Conservation (phyloP, 1,140 invertebrate genomes). For the Meloidogyne chitwoodi region DNA sequence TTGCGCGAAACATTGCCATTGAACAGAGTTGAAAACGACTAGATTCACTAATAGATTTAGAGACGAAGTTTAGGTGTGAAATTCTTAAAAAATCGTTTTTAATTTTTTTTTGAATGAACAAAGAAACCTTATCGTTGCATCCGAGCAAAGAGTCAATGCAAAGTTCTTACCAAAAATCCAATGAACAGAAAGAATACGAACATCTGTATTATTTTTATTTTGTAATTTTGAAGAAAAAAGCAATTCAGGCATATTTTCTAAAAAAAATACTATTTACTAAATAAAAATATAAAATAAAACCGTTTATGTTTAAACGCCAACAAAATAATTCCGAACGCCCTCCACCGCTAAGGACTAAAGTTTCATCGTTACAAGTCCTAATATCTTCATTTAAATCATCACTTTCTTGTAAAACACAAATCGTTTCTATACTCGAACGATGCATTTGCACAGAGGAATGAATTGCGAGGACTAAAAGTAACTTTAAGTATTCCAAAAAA, state of each 20-base stretch:
- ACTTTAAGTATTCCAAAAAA: background rate
- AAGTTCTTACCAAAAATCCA: background rate
- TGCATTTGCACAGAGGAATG: background rate
- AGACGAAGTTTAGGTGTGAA: background rate
- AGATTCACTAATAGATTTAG: background rate
- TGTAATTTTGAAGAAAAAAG: background rate
- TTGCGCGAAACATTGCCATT: background rate
- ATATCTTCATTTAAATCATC: background rate
- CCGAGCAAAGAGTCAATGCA: background rate
- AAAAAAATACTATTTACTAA: background rate
- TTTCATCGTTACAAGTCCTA: background rate
- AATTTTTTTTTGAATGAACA: too few relatives aligned
- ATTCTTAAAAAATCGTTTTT: background rate
- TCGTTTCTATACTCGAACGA: background rate
- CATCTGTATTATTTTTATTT: background rate
- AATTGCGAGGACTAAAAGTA: background rate
- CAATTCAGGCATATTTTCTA: background rate
- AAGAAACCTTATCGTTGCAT: background rate
- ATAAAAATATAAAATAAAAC: background rate
- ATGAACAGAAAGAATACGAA: background rate
- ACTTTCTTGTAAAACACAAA: background rate
- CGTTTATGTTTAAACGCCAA: background rate
- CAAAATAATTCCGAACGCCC: conserved; percentile 3
- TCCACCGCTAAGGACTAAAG: background rate
- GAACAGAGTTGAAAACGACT: background rate